These are phyloP conservation scores for Ylistrum balloti DNA, from an alignment of 1,140 invertebrate genomes.

Conservation along the genomic window DNA sequence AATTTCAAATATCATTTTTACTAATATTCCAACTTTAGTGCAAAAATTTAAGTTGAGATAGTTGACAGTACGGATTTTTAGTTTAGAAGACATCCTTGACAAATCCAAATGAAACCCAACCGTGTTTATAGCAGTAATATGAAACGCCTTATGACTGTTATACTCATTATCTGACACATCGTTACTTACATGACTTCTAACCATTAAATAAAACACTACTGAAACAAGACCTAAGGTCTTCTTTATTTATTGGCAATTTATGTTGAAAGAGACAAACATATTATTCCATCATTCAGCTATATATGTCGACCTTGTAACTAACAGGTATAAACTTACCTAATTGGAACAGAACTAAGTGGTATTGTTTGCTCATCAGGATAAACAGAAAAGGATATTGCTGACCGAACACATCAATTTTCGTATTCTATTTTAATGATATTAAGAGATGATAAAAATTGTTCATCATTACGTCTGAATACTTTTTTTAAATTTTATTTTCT, in stretches of 20 bases:
- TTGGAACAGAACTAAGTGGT: background rate
- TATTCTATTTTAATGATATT: too few relatives aligned
- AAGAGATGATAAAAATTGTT: too few relatives aligned
- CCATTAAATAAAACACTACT: background rate
- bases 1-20: too few relatives aligned
- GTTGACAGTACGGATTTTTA: too few relatives aligned
- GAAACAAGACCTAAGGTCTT: background rate
- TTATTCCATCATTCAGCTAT: constrained; percentile 34
- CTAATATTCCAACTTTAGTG: too few relatives aligned
- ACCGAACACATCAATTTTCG: background rate
- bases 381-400: background rate
- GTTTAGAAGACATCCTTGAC: too few relatives aligned
- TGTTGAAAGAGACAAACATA: background rate
- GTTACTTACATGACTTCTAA: background rate
- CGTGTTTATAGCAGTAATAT: too few relatives aligned
- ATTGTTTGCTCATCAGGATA: background rate
- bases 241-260: constrained; percentile 17
- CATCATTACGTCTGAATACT: too few relatives aligned
- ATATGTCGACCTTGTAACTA: background rate
- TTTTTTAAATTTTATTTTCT: too few relatives aligned
- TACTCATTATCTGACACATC: background rate
- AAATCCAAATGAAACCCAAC: too few relatives aligned
- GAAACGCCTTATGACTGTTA: background rate
- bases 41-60: too few relatives aligned
- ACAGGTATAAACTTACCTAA: background rate